These are phyloP conservation scores for Eretmocerus hayati DNA, from an alignment of 2,888 invertebrate species.

Conservation along the genomic window DNA sequence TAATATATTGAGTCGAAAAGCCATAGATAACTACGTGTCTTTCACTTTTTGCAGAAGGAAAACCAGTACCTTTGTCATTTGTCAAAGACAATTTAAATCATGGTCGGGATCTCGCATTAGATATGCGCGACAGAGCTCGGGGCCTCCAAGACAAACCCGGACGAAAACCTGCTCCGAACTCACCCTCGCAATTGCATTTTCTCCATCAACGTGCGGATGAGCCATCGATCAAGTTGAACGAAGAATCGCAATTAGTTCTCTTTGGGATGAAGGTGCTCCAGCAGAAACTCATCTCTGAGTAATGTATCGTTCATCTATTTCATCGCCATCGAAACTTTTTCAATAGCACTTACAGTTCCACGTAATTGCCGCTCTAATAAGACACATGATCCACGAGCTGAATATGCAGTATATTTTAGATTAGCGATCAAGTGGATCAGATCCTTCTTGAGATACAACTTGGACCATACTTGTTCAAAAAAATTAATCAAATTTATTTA, in stretches of 20 bases:
- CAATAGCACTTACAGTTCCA: too few species aligned
- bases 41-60: conserved; percentile 19
- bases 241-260: conserved; percentile 25
- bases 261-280: conserved; percentile 27
- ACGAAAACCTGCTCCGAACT: conserved; percentile 9
- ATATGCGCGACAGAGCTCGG: conserved; percentile 25
- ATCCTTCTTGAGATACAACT: too few species aligned
- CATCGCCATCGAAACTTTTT: too few species aligned
- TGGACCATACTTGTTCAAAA: too few species aligned
- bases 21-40: too few species aligned
- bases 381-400: too few species aligned
- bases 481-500: too few species aligned
- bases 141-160: conserved; percentile 13
- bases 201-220: conserved; percentile 20
- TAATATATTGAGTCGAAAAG: too few species aligned
- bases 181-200: conserved; percentile 25
- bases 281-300: conserved; percentile 23
- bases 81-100: conserved; percentile 22
- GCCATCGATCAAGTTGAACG: conserved; percentile 18
- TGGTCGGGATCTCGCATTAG: conserved; percentile 24
- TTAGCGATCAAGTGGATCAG: too few species aligned
- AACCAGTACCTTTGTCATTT: conserved; percentile 21
- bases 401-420: too few species aligned
- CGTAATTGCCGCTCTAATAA: too few species aligned
- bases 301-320: too few species aligned